phyloP scores from a whole-genome alignment of 2,888 invertebrate genomes.

The Oxyteleia sp. region DNA sequence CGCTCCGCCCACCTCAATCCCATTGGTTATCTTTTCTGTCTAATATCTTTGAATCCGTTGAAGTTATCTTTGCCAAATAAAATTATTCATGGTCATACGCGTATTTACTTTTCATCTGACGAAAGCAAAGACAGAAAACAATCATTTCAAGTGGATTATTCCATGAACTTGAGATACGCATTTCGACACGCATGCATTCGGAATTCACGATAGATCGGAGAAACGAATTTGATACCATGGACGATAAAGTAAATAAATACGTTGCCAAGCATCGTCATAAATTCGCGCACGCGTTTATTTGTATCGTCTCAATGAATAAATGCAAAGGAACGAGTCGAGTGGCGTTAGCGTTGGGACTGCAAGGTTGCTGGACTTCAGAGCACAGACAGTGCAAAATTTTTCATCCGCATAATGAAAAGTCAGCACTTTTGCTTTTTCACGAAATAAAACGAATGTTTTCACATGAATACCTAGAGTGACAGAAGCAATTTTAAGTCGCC shows the following conservation, averaged over 20 bases:
- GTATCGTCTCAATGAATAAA: slow-evolving; percentile 71
- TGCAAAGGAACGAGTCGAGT: slow-evolving; percentile 66
- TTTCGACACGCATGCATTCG: slow-evolving; percentile 65
- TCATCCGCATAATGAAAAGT: too few relatives aligned
- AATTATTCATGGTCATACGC: slow-evolving; percentile 4
- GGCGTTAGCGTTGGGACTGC: too few relatives aligned
- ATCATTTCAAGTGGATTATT: slow-evolving; percentile 60
- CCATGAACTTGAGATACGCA: slow-evolving; percentile 64
- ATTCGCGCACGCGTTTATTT: slow-evolving; percentile 69
- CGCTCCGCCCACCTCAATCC: too few relatives aligned
- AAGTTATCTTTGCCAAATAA: slow-evolving; percentile 7
- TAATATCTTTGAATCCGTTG: neutral
- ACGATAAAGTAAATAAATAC: slow-evolving; percentile 71
- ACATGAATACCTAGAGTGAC: too few relatives aligned
- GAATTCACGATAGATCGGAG: slow-evolving; percentile 59
- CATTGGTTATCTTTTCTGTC: neutral
- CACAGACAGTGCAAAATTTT: too few relatives aligned
- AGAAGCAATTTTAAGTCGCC: too few relatives aligned
- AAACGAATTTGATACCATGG: slow-evolving; percentile 64
- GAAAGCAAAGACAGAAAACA: slow-evolving; percentile 39
- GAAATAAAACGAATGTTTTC: too few relatives aligned
- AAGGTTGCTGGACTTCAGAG: too few relatives aligned
- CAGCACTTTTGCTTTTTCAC: too few relatives aligned
- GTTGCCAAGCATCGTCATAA: slow-evolving; percentile 67
- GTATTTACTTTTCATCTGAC: neutral